Conservation (phyloP, 2,797 vertebrate species). For the Nothura maculosa region DNA sequence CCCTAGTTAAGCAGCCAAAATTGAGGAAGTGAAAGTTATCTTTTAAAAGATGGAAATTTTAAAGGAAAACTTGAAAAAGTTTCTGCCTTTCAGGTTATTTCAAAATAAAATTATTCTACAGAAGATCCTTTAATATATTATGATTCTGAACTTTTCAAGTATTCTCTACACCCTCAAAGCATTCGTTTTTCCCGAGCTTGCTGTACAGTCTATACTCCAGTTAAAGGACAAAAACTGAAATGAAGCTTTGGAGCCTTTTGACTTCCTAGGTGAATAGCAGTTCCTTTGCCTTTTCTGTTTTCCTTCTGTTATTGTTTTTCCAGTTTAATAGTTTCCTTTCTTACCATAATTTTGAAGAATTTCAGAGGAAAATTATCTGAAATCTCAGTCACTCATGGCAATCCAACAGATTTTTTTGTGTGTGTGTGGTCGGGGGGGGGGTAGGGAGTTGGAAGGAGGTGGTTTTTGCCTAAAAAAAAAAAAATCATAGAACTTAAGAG, state of each 20-base stretch:
- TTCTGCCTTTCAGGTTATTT: not conserved
- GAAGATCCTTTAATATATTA: not conserved
- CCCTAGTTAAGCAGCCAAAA: not conserved
- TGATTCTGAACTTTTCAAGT: not conserved
- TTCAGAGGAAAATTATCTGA: not conserved
- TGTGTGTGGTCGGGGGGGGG: too few species aligned
- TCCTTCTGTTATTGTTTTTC: not conserved
- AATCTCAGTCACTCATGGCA: not conserved
- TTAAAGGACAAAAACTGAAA: not conserved
- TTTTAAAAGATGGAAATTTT: not conserved
- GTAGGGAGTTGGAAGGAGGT: too few species aligned
- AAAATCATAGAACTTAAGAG: not conserved
- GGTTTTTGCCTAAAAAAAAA: not conserved
- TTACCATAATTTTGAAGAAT: not conserved
- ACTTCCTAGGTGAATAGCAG: not conserved
- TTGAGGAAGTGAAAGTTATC: not conserved
- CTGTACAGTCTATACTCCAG: not conserved
- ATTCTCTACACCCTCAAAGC: not conserved
- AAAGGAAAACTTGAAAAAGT: not conserved
- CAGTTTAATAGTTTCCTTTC: not conserved
- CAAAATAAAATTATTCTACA: not conserved
- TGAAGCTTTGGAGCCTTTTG: not conserved
- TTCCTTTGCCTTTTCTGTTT: not conserved
- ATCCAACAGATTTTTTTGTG: not conserved
- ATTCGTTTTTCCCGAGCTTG: not conserved